A percentile compares a stretch with the other conserved stretches of the same genome.
phyloP scores from a whole-genome alignment of 2,113 vertebrate genomes.

The Anoplopoma fimbria region DNA sequence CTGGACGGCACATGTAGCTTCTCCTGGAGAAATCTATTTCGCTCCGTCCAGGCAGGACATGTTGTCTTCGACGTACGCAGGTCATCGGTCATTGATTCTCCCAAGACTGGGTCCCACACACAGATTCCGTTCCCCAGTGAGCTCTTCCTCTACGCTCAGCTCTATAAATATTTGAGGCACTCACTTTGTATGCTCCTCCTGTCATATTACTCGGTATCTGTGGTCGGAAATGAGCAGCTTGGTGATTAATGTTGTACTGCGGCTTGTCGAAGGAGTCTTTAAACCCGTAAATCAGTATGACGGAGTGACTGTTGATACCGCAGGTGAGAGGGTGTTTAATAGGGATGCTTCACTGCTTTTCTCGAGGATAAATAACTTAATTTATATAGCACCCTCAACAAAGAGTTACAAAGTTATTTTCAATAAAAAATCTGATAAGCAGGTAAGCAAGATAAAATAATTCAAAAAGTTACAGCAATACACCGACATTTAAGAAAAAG shows the following conservation, averaged over 20 bases:
- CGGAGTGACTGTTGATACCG: neutral
- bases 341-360: neutral
- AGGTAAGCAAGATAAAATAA: neutral
- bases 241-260: constrained; percentile 46
- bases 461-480: neutral
- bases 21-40: neutral
- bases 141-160: constrained; percentile 6
- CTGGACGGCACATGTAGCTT: constrained; percentile 67
- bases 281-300: constrained; percentile 49
- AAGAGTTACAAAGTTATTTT: neutral
- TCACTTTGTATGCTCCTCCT: constrained; percentile 17
- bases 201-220: constrained; percentile 38
- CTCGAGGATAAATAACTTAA: neutral
- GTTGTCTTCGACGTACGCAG: constrained; percentile 20
- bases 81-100: constrained; percentile 67
- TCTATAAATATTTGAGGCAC: constrained; percentile 46
- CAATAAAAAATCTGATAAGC: neutral
- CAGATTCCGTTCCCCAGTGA: constrained; percentile 9
- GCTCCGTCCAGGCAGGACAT: neutral
- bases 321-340: constrained; percentile 10
- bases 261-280: constrained; percentile 38
- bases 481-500: neutral
- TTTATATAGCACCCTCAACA: neutral
- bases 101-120: constrained; percentile 43
- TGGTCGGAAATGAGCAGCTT: constrained; percentile 46